A percentile compares a stretch with the other conserved stretches of the same genome.
These are phyloP conservation scores for Heteronetta atricapilla DNA, from an alignment of 2,113 vertebrate genomes.

Conservation along the genomic window DNA sequence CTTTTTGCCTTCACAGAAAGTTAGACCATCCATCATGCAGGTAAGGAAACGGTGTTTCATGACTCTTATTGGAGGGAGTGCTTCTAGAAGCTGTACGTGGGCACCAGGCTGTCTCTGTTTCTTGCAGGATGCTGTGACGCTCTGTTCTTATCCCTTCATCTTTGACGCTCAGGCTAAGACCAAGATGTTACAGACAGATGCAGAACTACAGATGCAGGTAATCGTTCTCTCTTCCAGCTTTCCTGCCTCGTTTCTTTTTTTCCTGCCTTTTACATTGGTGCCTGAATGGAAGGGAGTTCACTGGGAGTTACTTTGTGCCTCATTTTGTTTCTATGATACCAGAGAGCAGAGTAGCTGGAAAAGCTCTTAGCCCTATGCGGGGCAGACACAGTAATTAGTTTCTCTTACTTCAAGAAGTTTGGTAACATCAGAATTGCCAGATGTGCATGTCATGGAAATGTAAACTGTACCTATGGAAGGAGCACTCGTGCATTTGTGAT, in stretches of 20 bases:
- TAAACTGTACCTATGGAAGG: not conserved
- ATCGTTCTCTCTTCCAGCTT: not conserved
- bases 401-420: not conserved
- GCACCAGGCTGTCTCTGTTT: not conserved
- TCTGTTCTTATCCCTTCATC: slow-evolving; percentile 97
- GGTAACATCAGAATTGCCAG: not conserved
- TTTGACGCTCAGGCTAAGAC: slow-evolving; percentile 97
- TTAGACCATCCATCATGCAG: slow-evolving; percentile 89
- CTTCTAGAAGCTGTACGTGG: not conserved
- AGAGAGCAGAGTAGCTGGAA: not conserved
- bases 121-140: slow-evolving; percentile 88
- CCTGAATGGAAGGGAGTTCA: not conserved
- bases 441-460: not conserved
- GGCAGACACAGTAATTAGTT: not conserved
- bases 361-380: not conserved
- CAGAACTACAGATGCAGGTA: slow-evolving; percentile 98
- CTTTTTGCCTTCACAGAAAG: slow-evolving; percentile 84
- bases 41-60: slow-evolving; percentile 69
- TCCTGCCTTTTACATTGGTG: not conserved
- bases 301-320: not conserved
- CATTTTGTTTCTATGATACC: not conserved
- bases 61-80: not conserved
- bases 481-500: not conserved
- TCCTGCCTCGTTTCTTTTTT: not conserved
- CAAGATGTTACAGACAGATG: slow-evolving; percentile 97